Conservation (phyloP, 2,888 invertebrate species). For the Oasisia sp. region DNA sequence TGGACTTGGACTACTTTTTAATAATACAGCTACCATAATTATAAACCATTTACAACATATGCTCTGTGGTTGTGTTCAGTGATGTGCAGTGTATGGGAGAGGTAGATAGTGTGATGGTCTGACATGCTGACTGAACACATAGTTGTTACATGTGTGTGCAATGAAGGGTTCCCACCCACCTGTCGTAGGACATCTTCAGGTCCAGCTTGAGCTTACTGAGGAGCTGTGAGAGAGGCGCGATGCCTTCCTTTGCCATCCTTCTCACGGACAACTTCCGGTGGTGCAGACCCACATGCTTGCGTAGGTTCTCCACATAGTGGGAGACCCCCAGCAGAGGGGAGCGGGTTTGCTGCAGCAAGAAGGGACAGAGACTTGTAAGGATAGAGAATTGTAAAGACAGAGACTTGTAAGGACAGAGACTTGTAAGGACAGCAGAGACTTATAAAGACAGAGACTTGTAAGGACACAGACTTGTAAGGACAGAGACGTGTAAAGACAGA, state of each 20-base stretch:
- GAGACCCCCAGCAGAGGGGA: neutral
- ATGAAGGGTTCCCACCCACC: neutral
- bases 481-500: neutral
- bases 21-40: no score
- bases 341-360: neutral
- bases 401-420: no score
- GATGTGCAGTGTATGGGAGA: no score
- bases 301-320: constrained; percentile 18
- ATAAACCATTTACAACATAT: no score
- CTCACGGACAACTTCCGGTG: constrained; percentile 6
- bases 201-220: constrained; percentile 22
- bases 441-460: no score
- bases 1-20: no score
- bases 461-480: no score
- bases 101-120: no score
- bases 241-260: constrained; percentile 22
- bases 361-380: neutral
- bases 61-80: no score
- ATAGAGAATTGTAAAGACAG: neutral
- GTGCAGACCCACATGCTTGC: constrained; percentile 14
- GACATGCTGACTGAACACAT: no score
- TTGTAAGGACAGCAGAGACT: neutral
- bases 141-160: neutral
- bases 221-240: constrained; percentile 14
- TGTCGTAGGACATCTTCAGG: constrained; percentile 21